A percentile compares a stretch with the other conserved stretches of the same genome.
phyloP scores from a whole-genome alignment of 2,888 invertebrate genomes.

The Rhogogaster chlorosoma region DNA sequence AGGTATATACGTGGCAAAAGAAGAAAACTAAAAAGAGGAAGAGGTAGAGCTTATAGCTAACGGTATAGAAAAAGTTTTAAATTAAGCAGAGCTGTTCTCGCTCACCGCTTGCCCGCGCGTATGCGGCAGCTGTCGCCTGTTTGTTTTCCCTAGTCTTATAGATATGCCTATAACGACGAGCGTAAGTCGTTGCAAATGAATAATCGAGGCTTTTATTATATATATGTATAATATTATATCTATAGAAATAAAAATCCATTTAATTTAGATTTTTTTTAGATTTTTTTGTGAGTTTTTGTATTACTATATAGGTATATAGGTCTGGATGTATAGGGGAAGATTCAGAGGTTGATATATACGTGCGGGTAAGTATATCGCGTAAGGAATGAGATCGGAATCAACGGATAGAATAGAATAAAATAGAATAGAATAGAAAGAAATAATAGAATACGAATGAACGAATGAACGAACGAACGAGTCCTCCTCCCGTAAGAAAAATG shows the following conservation, averaged over 20 bases:
- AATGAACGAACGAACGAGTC: background rate
- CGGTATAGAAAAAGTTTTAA: slow-evolving; percentile 34
- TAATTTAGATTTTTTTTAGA: background rate
- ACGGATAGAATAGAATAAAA: background rate
- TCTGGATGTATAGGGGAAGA: background rate
- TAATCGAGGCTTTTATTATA: background rate
- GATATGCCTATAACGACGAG: background rate
- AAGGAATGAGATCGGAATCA: background rate
- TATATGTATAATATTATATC: too few species aligned
- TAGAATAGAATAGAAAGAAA: background rate
- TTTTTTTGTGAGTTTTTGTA: too few species aligned
- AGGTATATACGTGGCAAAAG: slow-evolving; percentile 9
- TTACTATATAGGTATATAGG: too few species aligned
- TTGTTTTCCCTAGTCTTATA: slow-evolving; percentile 21
- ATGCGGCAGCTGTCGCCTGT: slow-evolving; percentile 18
- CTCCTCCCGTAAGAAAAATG: slow-evolving; percentile 2
- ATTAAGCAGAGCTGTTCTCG: slow-evolving; percentile 32
- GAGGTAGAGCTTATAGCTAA: slow-evolving; percentile 22
- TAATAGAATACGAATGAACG: background rate
- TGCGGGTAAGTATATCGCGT: background rate
- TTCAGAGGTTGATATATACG: background rate
- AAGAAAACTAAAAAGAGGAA: background rate
- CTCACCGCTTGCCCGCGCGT: background rate
- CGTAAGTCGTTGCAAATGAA: background rate
- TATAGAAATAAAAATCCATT: too few species aligned